Conservation (phyloP, 1,140 invertebrate species). For the Lysiphlebus fabarum region DNA sequence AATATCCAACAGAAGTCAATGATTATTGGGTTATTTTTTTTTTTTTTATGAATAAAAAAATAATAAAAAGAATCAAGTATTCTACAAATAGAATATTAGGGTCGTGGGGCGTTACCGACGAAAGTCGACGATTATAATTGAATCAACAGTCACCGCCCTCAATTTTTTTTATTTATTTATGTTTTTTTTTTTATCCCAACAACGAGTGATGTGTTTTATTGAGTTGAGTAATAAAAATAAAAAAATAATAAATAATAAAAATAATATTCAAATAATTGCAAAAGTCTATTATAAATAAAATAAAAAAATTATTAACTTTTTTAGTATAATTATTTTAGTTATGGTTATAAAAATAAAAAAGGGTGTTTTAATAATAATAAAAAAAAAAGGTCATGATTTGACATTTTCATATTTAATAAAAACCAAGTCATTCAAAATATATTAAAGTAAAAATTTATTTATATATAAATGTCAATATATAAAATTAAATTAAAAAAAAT, state of each 20-base stretch:
- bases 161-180: slow-evolving; percentile 38
- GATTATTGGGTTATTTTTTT: not conserved
- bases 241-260: not conserved
- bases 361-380: no score
- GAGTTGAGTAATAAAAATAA: not conserved
- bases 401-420: no score
- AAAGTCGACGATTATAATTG: slow-evolving; percentile 50
- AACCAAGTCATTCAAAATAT: no score
- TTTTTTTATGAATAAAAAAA: slow-evolving; percentile 17
- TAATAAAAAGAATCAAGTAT: slow-evolving; percentile 31
- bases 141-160: slow-evolving; percentile 53
- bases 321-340: no score
- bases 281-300: not conserved
- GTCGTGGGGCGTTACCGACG: slow-evolving; percentile 43
- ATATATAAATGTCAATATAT: no score
- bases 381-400: no score
- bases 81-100: slow-evolving; percentile 48
- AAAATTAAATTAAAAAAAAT: no score
- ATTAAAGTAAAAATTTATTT: no score
- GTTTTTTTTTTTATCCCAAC: slow-evolving; percentile 34
- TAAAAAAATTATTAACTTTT: no score
- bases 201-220: no score
- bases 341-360: no score
- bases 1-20: not conserved
- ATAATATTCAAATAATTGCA: not conserved